Conservation (phyloP, 2,113 vertebrate genomes). For the Neopipo cinnamomea region DNA sequence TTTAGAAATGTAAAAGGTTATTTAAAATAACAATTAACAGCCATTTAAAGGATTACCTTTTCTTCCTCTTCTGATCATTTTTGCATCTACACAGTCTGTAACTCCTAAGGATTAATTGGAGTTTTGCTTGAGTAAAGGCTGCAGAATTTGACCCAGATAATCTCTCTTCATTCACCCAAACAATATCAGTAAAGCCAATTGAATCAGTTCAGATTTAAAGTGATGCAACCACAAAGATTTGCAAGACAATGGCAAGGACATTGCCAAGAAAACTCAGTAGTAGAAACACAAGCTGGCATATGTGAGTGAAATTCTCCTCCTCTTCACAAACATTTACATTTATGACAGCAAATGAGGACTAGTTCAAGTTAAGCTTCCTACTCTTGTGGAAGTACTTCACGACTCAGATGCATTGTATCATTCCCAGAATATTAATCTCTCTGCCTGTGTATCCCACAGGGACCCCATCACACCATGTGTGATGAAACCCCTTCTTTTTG, state of each 20-base stretch:
- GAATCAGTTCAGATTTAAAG: neutral
- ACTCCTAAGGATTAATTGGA: neutral
- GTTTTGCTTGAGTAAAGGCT: neutral
- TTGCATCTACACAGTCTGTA: neutral
- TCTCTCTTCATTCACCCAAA: neutral
- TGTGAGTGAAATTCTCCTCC: neutral
- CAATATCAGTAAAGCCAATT: neutral
- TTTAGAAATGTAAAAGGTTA: neutral
- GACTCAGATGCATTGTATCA: neutral
- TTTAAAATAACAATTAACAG: neutral
- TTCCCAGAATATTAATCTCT: neutral
- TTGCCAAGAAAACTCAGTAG: neutral
- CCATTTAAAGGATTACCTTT: neutral
- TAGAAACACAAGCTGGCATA: neutral
- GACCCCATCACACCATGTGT: rapidly evolving
- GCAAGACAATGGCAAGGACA: neutral
- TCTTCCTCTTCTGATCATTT: neutral
- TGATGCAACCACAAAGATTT: neutral
- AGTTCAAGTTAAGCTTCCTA: neutral
- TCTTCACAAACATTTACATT: neutral
- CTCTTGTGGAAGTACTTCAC: neutral
- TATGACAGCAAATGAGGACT: neutral
- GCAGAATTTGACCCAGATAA: neutral
- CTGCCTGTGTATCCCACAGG: rapidly evolving
- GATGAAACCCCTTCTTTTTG: neutral